Evolutionary conservation across 2,113 vertebrate species (phyloP).

Genomic region (Lampris megalopsis): DNA sequence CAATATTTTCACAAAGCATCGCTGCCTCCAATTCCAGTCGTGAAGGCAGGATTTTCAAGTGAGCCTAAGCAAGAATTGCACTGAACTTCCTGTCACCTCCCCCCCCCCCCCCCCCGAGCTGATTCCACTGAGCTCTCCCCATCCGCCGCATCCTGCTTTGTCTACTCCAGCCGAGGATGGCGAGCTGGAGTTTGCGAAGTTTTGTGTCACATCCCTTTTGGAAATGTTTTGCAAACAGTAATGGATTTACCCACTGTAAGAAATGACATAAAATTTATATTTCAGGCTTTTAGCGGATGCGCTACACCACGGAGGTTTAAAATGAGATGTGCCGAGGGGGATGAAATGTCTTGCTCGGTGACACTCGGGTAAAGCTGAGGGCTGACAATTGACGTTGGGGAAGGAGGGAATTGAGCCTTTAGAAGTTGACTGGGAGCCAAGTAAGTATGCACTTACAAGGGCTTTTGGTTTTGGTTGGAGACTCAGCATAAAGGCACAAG

Average conservation of each 20-base stretch:
- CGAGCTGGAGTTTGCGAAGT: too few species aligned
- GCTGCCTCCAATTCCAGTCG: constrained; percentile 36
- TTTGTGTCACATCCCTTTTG: neutral
- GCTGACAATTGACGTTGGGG: too few species aligned
- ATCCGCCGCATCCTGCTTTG: neutral
- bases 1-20: constrained; percentile 47
- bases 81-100: constrained; percentile 59
- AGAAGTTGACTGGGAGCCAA: too few species aligned
- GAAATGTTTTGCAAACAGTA: neutral
- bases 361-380: too few species aligned
- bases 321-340: too few species aligned
- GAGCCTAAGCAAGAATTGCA: constrained; percentile 49
- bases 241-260: neutral
- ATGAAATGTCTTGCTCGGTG: too few species aligned
- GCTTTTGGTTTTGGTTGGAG: neutral
- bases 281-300: too few species aligned
- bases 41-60: constrained; percentile 51
- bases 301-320: too few species aligned
- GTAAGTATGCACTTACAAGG: too few species aligned
- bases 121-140: constrained; percentile 5
- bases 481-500: too few species aligned
- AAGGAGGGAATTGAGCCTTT: too few species aligned
- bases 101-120: neutral
- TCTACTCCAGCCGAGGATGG: neutral
- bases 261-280: too few species aligned